These are phyloP conservation scores for Gyrodactylus bullatarudis DNA, from an alignment of 1,140 invertebrate genomes.

Conservation along the genomic window DNA sequence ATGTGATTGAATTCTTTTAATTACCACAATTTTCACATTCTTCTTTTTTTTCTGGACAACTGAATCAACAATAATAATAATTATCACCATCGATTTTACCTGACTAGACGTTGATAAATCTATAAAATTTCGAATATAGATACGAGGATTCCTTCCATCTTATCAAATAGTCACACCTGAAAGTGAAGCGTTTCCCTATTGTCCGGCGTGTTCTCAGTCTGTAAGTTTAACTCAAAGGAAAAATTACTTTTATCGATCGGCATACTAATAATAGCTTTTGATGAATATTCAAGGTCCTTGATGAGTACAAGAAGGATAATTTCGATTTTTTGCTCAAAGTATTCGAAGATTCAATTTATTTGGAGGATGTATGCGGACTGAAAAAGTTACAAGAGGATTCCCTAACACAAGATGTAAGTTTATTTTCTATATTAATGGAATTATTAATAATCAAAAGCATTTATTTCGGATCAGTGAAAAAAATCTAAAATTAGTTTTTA, in stretches of 20 bases:
- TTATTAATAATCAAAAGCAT: too few species aligned
- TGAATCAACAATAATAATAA: too few species aligned
- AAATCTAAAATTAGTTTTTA: too few species aligned
- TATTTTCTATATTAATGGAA: neutral
- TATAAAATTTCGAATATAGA: conserved; percentile 15
- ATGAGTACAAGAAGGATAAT: conserved; percentile 30
- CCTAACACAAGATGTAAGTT: conserved; percentile 15
- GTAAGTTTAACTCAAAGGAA: conserved; percentile 21
- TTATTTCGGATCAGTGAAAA: neutral
- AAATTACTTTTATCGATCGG: neutral
- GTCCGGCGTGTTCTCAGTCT: conserved; percentile 47
- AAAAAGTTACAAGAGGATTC: conserved; percentile 29
- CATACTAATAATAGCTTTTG: conserved; percentile 3
- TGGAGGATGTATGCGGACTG: conserved; percentile 54
- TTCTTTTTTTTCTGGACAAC: too few species aligned
- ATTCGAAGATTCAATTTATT: conserved; percentile 42
- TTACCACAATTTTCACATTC: too few species aligned
- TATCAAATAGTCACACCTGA: conserved; percentile 44
- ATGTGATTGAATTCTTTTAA: too few species aligned
- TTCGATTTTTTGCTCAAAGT: conserved; percentile 45
- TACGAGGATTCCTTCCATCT: conserved; percentile 49
- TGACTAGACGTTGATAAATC: too few species aligned
- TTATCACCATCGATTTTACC: too few species aligned
- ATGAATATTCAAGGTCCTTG: conserved; percentile 26
- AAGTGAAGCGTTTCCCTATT: conserved; percentile 45